Conservation (phyloP, 2,797 vertebrate genomes). For the Macropus fuliginosus region DNA sequence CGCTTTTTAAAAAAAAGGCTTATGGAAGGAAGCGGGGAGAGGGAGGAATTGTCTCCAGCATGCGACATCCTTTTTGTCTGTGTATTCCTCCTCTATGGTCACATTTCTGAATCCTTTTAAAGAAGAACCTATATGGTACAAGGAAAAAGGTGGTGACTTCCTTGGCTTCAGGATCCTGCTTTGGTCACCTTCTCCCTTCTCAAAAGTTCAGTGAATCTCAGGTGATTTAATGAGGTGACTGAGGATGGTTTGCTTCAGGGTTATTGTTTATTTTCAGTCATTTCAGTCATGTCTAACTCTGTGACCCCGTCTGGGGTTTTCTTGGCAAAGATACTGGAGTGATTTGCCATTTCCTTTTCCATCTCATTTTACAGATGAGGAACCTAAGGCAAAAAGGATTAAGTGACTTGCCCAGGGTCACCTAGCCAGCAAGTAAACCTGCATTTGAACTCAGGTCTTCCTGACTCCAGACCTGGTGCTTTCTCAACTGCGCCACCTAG, state of each 20-base stretch:
- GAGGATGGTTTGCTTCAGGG: not conserved
- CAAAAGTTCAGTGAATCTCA: not conserved
- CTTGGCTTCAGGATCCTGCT: not conserved
- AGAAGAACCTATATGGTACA: conserved; percentile 1
- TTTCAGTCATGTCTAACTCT: not conserved
- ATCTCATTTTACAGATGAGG: not conserved
- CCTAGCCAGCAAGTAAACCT: not conserved
- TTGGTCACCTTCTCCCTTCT: not conserved
- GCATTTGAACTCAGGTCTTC: not conserved
- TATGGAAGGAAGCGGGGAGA: not conserved
- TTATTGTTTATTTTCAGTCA: not conserved
- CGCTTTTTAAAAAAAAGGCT: not conserved
- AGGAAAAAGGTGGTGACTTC: not conserved
- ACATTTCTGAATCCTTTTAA: not conserved
- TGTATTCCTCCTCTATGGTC: not conserved
- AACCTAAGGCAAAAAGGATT: not conserved
- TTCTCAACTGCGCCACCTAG: not conserved
- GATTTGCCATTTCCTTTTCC: not conserved
- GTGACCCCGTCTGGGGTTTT: not conserved
- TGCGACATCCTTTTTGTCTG: conserved; percentile 1
- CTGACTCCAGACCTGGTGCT: not conserved
- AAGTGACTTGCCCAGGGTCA: not conserved
- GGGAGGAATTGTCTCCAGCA: not conserved
- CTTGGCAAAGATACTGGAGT: not conserved
- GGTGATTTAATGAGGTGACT: not conserved